Conservation (phyloP, 1,140 invertebrate genomes). For the Zaprionus tsacasi region DNA sequence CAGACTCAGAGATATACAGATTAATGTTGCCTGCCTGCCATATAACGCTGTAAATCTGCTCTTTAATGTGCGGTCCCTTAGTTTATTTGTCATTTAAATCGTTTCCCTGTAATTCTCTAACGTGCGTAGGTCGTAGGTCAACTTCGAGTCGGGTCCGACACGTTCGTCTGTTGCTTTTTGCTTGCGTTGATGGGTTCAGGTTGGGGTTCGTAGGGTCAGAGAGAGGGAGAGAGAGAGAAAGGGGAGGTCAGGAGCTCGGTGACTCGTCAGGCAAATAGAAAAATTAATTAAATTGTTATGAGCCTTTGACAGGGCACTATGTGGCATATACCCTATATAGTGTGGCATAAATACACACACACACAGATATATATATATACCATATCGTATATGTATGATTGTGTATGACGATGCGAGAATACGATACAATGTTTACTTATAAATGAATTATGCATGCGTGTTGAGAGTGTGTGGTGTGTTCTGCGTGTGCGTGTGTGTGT, state of each 20-base stretch:
- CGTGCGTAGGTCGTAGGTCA: slow-evolving; percentile 2
- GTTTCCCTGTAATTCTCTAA: background rate
- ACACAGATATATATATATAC: background rate
- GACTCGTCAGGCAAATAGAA: slow-evolving; percentile 18
- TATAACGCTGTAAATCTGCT: background rate
- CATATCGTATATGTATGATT: background rate
- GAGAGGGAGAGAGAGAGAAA: too few relatives aligned
- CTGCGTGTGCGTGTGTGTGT: background rate
- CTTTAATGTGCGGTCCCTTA: background rate
- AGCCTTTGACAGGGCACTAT: slow-evolving; percentile 11
- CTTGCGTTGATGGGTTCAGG: background rate
- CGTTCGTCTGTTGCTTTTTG: slow-evolving; percentile 1
- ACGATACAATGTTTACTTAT: slow-evolving; percentile 24
- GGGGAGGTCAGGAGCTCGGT: background rate
- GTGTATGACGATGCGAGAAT: background rate
- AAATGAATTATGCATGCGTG: slow-evolving; percentile 34
- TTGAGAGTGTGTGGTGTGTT: background rate
- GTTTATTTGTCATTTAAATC: background rate
- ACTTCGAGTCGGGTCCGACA: background rate
- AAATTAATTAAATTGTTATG: slow-evolving; percentile 45
- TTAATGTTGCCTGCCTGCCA: background rate
- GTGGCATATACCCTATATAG: background rate
- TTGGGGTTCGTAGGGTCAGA: background rate
- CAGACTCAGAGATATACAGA: background rate
- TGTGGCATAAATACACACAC: background rate